These are phyloP conservation scores for Battus philenor DNA, from an alignment of 1,140 invertebrate species.

Conservation along the genomic window DNA sequence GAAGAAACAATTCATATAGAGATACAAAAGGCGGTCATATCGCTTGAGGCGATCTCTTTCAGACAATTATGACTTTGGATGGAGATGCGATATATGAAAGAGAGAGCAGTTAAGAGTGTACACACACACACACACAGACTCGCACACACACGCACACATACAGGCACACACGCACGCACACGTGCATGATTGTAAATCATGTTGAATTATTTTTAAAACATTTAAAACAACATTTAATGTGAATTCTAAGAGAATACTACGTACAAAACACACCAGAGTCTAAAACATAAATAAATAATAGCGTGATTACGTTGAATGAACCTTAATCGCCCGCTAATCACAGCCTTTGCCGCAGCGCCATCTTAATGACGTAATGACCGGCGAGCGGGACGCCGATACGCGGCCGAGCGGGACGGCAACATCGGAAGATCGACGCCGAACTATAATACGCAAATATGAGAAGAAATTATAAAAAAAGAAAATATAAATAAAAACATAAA, in stretches of 20 bases:
- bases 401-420: conserved; percentile 18
- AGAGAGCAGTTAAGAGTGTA: too few relatives aligned
- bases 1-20: too few relatives aligned
- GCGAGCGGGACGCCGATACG: conserved; percentile 29
- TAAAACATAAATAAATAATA: conserved; percentile 74
- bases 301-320: conserved; percentile 70
- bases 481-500: too few relatives aligned
- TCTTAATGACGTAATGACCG: conserved; percentile 65
- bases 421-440: conserved; percentile 3
- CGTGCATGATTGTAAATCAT: too few relatives aligned
- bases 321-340: conserved; percentile 70
- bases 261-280: conserved; percentile 62
- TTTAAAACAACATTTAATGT: conserved; percentile 9
- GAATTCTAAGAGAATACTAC: conserved; percentile 26
- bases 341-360: conserved; percentile 44
- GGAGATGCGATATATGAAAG: too few relatives aligned
- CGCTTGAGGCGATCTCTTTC: too few relatives aligned
- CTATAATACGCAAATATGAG: conserved; percentile 29
- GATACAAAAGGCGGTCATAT: too few relatives aligned
- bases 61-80: too few relatives aligned
- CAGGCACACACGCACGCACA: too few relatives aligned
- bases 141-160: too few relatives aligned
- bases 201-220: not conserved
- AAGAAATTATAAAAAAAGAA: too few relatives aligned
- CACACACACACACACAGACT: too few relatives aligned